Conservation (phyloP, 2,888 invertebrate genomes). For the Matsumyia berberina region DNA sequence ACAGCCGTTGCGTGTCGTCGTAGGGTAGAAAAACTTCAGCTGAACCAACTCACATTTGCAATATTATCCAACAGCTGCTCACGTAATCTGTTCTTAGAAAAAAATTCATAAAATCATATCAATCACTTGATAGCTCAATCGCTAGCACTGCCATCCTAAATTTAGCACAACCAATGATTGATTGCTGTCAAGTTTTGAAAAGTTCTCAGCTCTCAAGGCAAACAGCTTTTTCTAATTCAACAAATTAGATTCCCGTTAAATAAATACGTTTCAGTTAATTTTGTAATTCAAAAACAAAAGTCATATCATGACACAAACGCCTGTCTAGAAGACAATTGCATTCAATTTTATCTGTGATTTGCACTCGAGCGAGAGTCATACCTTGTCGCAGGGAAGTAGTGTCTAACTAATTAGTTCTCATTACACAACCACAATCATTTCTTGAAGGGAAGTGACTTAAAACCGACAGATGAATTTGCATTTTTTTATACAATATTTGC, state of each 20-base stretch:
- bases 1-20: too few species aligned
- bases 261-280: constrained; percentile 4
- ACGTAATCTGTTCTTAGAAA: too few species aligned
- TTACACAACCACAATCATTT: constrained; percentile 29
- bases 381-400: not conserved
- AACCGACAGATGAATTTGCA: not conserved
- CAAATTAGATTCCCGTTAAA: not conserved
- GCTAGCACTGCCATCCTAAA: too few species aligned
- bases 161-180: too few species aligned
- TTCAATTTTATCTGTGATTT: constrained; percentile 32
- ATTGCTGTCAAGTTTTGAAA: not conserved
- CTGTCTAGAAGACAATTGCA: constrained; percentile 14
- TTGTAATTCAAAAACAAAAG: constrained; percentile 5
- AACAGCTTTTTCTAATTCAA: not conserved
- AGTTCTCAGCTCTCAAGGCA: not conserved
- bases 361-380: not conserved
- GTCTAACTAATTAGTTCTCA: constrained; percentile 24
- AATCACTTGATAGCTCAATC: too few species aligned
- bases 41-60: too few species aligned
- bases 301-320: constrained; percentile 4
- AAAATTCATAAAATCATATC: too few species aligned
- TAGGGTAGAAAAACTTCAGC: too few species aligned
- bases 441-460: constrained; percentile 19
- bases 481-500: constrained; percentile 15
- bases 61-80: too few species aligned